Evolutionary conservation across 2,797 vertebrate genomes (phyloP).

Genomic region (Pitangus sulphuratus): DNA sequence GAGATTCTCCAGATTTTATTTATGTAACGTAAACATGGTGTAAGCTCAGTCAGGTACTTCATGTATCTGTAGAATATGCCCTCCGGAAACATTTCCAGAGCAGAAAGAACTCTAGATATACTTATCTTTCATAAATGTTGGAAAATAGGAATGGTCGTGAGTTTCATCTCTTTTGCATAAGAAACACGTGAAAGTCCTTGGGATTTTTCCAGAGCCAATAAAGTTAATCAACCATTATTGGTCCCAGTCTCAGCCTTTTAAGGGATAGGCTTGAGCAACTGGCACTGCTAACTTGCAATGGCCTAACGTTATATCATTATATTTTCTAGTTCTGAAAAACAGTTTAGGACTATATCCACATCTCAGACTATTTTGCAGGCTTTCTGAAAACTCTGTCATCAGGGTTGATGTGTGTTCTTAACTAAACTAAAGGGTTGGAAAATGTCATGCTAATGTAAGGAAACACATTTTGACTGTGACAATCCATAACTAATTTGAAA

Average conservation of each 20-base stretch:
- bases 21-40: not conserved
- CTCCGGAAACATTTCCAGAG: not conserved
- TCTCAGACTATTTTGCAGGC: conserved; percentile 27
- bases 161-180: conserved; percentile 29
- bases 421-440: conserved; percentile 1
- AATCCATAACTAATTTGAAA: conserved; percentile 13
- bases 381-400: conserved; percentile 8
- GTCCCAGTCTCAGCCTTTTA: not conserved
- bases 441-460: not conserved
- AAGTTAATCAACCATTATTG: conserved; percentile 24
- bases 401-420: not conserved
- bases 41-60: not conserved
- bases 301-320: not conserved
- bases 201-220: conserved; percentile 15
- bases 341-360: not conserved
- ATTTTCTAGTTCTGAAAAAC: conserved; percentile 31
- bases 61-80: not conserved
- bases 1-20: not conserved
- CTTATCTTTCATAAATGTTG: not conserved
- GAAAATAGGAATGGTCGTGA: not conserved
- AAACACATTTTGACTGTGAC: conserved; percentile 38
- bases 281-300: not conserved
- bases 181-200: not conserved
- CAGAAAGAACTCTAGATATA: not conserved
- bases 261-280: not conserved